Evolutionary conservation across 2,113 vertebrate genomes (phyloP).

Genomic region (Rhodinocichla rosea): DNA sequence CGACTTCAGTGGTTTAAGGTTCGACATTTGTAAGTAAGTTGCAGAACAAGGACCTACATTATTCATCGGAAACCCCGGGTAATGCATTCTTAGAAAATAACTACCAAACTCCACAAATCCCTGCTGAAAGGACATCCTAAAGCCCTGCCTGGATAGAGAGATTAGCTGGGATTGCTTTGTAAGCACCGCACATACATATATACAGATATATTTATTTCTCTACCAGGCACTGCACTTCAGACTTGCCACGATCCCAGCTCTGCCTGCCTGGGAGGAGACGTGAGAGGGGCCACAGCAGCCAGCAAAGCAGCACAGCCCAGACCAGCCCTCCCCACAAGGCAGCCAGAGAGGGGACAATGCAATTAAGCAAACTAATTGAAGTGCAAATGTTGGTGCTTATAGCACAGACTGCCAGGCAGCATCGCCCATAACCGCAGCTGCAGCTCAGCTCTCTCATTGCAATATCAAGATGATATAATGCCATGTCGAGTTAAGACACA

Average conservation of each 20-base stretch:
- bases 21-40: constrained; percentile 24
- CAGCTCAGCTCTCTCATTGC: neutral
- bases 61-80: neutral
- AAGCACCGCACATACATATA: neutral
- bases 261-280: accelerated
- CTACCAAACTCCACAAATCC: constrained; percentile 25
- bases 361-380: neutral
- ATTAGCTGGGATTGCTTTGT: constrained; percentile 5
- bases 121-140: constrained; percentile 30
- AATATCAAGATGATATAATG: neutral
- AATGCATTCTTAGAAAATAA: constrained; percentile 24
- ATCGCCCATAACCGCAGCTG: accelerated
- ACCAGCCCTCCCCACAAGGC: neutral
- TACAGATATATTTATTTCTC: neutral
- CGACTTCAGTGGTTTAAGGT: constrained; percentile 22
- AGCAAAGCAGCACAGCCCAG: neutral
- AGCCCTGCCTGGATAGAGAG: neutral
- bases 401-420: neutral
- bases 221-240: neutral
- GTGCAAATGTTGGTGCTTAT: neutral
- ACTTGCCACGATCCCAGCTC: neutral
- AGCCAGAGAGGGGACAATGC: neutral
- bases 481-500: accelerated
- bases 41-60: constrained; percentile 48
- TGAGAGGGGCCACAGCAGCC: neutral